Evolutionary conservation across 2,888 invertebrate genomes (phyloP).

Genomic region (Carcina quercana): DNA sequence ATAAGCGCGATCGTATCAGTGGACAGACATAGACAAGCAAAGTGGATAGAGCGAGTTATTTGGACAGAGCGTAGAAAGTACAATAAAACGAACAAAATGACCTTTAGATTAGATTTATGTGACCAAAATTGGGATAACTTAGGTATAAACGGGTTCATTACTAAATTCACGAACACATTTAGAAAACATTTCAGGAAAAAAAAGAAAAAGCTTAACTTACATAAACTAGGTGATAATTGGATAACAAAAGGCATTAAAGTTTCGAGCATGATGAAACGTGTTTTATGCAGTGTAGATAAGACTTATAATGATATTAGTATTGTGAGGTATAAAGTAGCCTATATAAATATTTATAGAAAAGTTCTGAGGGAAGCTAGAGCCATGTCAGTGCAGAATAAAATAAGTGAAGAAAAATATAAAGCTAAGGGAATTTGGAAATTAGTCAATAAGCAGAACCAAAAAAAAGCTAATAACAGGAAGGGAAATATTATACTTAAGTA

Average conservation of each 20-base stretch:
- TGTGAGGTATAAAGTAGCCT: background rate
- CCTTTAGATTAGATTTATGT: no score
- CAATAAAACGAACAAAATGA: background rate
- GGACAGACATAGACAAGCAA: background rate
- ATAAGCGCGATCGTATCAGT: background rate
- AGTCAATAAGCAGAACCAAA: background rate
- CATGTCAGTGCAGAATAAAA: background rate
- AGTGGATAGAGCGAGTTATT: background rate
- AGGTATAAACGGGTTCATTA: background rate
- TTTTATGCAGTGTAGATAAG: background rate
- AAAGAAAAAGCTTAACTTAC: background rate
- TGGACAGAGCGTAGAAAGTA: background rate
- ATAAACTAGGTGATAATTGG: background rate
- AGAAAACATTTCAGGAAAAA: background rate
- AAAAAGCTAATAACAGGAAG: background rate
- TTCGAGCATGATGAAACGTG: background rate
- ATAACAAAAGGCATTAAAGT: constrained; percentile 1
- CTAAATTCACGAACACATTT: background rate
- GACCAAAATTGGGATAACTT: background rate
- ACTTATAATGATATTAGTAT: background rate
- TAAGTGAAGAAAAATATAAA: background rate
- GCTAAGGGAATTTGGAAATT: background rate
- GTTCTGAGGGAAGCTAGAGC: background rate
- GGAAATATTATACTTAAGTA: background rate
- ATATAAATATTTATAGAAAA: background rate